Percentiles rank a stretch among this genome's conserved stretches.
phyloP scores from a whole-genome alignment of 2,797 vertebrate genomes.

The Galago senegalensis region DNA sequence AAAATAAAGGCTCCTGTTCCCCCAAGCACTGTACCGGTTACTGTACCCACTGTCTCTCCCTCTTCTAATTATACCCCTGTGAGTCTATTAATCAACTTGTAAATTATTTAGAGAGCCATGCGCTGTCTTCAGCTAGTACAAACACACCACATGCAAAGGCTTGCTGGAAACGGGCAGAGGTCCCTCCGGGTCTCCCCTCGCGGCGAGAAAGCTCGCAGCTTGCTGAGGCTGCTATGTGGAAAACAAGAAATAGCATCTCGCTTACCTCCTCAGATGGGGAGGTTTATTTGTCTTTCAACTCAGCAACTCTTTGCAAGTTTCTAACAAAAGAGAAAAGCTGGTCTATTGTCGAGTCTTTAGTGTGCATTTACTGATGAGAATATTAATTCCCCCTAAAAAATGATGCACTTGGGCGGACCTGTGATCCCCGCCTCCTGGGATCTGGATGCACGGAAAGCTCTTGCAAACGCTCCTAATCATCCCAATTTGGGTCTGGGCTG shows the following conservation, averaged over 20 bases:
- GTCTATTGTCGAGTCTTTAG: slow-evolving; percentile 82
- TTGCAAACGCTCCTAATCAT: slow-evolving; percentile 63
- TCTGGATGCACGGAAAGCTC: slow-evolving; percentile 66
- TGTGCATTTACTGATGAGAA: slow-evolving; percentile 84
- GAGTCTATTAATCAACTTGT: slow-evolving; percentile 99
- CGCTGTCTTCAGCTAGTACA: slow-evolving; percentile 96
- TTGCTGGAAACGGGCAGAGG: slow-evolving; percentile 87
- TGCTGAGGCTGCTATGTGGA: slow-evolving; percentile 76
- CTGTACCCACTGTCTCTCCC: slow-evolving; percentile 97
- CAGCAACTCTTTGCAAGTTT: slow-evolving; percentile 83
- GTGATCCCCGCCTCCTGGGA: slow-evolving; percentile 81
- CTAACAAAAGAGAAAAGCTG: slow-evolving; percentile 86
- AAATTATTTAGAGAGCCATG: slow-evolving; percentile 99
- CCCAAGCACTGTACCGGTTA: slow-evolving; percentile 98
- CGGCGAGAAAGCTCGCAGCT: slow-evolving; percentile 85
- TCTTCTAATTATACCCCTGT: slow-evolving; percentile 99
- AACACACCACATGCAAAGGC: slow-evolving; percentile 91
- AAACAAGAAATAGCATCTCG: slow-evolving; percentile 83
- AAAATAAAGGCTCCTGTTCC: slow-evolving; percentile 96
- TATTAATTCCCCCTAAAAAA: slow-evolving; percentile 87
- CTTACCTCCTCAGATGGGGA: slow-evolving; percentile 86
- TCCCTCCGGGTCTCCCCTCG: slow-evolving; percentile 92
- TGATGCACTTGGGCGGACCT: slow-evolving; percentile 60
- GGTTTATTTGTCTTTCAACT: slow-evolving; percentile 89
- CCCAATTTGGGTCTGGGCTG: slow-evolving; percentile 55